A percentile compares a stretch with the other conserved stretches of the same genome.
These are phyloP conservation scores for Melieria omissa DNA, from an alignment of 2,888 invertebrate species.

Conservation along the genomic window DNA sequence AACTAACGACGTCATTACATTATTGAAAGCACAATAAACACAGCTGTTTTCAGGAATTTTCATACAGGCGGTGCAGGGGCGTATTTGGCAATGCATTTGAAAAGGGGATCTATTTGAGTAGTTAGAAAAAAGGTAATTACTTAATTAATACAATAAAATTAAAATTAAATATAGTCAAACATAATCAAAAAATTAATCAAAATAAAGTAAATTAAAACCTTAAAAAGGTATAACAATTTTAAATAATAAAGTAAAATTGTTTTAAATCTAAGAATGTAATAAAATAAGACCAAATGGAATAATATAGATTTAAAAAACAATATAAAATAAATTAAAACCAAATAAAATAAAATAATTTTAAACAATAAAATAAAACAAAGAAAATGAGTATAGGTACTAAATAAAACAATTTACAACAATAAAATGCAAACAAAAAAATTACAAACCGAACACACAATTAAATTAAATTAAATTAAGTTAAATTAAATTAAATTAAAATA, in stretches of 20 bases:
- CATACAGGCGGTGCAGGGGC: no score
- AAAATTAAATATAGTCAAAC: conserved; percentile 8
- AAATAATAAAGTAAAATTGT: neutral
- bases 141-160: neutral
- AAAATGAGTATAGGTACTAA: neutral
- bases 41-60: no score
- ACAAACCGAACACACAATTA: neutral
- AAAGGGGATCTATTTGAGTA: neutral
- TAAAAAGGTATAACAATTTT: neutral
- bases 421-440: no score
- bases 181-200: neutral
- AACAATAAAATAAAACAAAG: neutral
- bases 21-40: no score
- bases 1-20: no score
- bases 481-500: neutral
- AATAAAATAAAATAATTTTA: neutral
- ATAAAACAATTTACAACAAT: neutral
- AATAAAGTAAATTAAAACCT: conserved; percentile 3
- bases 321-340: neutral
- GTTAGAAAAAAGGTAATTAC: neutral
- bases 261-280: neutral
- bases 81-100: no score
- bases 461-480: conserved; percentile 1
- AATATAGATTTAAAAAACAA: neutral
- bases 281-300: neutral